These are phyloP conservation scores for Alethe castanea DNA, from an alignment of 2,113 vertebrate species.

Conservation along the genomic window DNA sequence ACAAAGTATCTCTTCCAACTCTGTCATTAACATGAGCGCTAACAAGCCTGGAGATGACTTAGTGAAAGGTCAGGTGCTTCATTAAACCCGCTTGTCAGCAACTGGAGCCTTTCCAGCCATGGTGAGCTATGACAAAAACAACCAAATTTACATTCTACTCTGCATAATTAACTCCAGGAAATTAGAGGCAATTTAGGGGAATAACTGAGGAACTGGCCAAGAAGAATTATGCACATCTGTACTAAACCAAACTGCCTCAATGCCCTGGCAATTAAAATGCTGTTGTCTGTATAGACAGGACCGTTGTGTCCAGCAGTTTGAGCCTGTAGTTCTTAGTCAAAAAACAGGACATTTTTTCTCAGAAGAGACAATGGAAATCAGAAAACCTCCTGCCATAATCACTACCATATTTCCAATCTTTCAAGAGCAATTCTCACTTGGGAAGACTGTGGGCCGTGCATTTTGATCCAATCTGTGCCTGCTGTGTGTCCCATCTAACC, in stretches of 20 bases:
- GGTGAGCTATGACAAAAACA: neutral
- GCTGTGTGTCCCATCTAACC: rapidly evolving
- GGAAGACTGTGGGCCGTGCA: neutral
- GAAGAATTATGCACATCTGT: neutral
- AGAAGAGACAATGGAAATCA: neutral
- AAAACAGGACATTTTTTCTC: neutral
- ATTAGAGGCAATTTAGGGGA: neutral
- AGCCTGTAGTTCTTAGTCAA: neutral
- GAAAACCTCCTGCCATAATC: neutral
- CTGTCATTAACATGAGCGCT: neutral
- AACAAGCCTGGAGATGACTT: slow-evolving; percentile 21
- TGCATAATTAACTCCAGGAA: slow-evolving; percentile 11
- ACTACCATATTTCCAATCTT: neutral
- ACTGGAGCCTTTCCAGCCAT: neutral
- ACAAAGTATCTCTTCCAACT: neutral
- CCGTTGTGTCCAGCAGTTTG: neutral
- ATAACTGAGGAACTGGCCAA: neutral
- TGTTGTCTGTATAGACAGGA: neutral
- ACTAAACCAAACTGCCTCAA: neutral
- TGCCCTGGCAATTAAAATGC: neutral
- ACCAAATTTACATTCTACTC: neutral
- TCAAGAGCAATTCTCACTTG: neutral
- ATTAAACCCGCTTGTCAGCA: slow-evolving; percentile 7
- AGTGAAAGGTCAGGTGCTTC: slow-evolving; percentile 44
- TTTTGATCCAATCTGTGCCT: neutral